Evolutionary conservation across 2,797 vertebrate genomes (phyloP).

Genomic region (Chloroceryle amazona): DNA sequence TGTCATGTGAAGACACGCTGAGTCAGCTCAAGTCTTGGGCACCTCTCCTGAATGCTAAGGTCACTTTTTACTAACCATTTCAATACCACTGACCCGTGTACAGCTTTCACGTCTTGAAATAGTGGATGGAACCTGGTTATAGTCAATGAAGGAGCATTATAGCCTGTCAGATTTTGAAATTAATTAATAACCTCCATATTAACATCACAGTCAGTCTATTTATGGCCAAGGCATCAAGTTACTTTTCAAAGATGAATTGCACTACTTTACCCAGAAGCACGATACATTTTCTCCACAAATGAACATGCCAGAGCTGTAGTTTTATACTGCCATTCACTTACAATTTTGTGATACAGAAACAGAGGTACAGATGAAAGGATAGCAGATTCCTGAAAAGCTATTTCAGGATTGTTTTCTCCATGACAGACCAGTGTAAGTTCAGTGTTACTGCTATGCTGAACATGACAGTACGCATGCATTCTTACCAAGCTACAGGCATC

Average conservation of each 20-base stretch:
- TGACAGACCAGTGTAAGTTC: neutral
- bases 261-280: neutral
- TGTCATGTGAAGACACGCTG: neutral
- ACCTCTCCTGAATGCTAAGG: neutral
- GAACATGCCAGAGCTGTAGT: neutral
- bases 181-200: neutral
- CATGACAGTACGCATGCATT: accelerated
- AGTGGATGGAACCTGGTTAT: neutral
- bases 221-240: neutral
- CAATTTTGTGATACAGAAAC: neutral
- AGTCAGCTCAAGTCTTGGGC: neutral
- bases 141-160: neutral
- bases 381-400: neutral
- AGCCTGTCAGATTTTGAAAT: neutral
- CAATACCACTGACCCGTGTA: neutral
- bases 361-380: neutral
- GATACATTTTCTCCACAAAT: neutral
- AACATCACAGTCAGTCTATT: neutral
- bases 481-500: neutral
- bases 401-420: neutral
- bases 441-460: neutral
- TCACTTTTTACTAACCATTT: neutral
- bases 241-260: neutral
- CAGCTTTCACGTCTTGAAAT: neutral
- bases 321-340: neutral